phyloP scores from a whole-genome alignment of 2,888 invertebrate species.

The Shargacucullia verbasci region DNA sequence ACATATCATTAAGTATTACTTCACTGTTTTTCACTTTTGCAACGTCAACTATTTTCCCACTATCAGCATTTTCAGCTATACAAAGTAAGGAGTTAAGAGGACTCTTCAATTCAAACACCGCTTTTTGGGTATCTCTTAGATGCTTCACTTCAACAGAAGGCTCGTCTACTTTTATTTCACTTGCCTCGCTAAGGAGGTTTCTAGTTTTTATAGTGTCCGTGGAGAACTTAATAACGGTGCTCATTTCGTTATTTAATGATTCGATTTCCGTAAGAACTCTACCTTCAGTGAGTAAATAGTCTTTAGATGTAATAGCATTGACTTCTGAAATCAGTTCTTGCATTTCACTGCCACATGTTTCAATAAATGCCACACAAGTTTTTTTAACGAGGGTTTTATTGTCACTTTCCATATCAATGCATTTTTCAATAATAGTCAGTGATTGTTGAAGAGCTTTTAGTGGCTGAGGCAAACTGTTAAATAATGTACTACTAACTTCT shows the following conservation, averaged over 20 bases:
- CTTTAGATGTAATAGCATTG: conserved; percentile 77
- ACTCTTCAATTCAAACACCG: conserved; percentile 76
- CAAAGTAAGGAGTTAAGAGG: conserved; percentile 76
- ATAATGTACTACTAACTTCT: conserved; percentile 85
- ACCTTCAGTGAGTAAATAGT: conserved; percentile 80
- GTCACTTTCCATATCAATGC: conserved; percentile 91
- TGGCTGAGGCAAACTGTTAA: conserved; percentile 88
- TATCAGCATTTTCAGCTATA: conserved; percentile 76
- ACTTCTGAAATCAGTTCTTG: conserved; percentile 86
- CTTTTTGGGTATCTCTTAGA: conserved; percentile 81
- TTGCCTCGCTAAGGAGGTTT: conserved; percentile 74
- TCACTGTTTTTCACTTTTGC: conserved; percentile 71
- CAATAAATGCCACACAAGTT: conserved; percentile 91
- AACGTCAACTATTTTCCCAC: conserved; percentile 61
- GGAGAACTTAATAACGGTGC: conserved; percentile 84
- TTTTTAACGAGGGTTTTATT: conserved; percentile 91
- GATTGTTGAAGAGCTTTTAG: conserved; percentile 91
- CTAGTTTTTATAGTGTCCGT: conserved; percentile 87
- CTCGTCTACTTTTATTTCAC: conserved; percentile 73
- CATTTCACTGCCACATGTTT: conserved; percentile 89
- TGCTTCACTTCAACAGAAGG: conserved; percentile 74
- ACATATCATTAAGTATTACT: conserved; percentile 81
- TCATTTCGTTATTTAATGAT: conserved; percentile 84
- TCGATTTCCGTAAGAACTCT: conserved; percentile 80
- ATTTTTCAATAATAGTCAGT: conserved; percentile 91